Evolutionary conservation across 2,797 vertebrate species (phyloP).

Genomic region (Philypnodon macrostomus): DNA sequence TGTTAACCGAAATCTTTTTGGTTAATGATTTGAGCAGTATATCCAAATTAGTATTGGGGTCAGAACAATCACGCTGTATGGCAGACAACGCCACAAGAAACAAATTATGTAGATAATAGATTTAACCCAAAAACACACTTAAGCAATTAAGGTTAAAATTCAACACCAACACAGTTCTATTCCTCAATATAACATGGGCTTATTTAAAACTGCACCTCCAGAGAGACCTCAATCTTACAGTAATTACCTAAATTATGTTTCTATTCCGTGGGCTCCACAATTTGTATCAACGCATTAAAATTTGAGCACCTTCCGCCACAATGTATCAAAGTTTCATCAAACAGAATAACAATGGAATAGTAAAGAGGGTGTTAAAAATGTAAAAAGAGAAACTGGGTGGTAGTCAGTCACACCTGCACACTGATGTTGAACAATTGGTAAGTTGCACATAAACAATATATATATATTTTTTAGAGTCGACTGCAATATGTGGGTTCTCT

Average conservation of each 20-base stretch:
- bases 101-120: neutral
- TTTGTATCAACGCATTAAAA: slow-evolving; percentile 33
- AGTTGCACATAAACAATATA: neutral
- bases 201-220: slow-evolving; percentile 1
- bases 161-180: neutral
- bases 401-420: neutral
- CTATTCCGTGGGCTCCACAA: slow-evolving; percentile 12
- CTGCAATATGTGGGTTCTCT: too few relatives aligned
- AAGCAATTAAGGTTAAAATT: neutral
- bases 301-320: slow-evolving; percentile 27
- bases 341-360: slow-evolving; percentile 29
- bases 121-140: neutral
- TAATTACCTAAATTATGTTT: slow-evolving; percentile 18
- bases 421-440: neutral
- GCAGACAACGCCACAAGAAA: neutral
- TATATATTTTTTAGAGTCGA: too few relatives aligned
- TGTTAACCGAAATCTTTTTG: too few relatives aligned
- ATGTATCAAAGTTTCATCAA: slow-evolving; percentile 50
- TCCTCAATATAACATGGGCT: neutral
- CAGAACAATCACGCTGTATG: neutral
- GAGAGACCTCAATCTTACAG: slow-evolving; percentile 9
- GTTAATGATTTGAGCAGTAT: neutral
- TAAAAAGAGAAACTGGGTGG: neutral
- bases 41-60: neutral
- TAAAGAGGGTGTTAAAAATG: slow-evolving; percentile 24